phyloP scores from a whole-genome alignment of 2,797 vertebrate genomes.

The Chromobotia macracanthus region DNA sequence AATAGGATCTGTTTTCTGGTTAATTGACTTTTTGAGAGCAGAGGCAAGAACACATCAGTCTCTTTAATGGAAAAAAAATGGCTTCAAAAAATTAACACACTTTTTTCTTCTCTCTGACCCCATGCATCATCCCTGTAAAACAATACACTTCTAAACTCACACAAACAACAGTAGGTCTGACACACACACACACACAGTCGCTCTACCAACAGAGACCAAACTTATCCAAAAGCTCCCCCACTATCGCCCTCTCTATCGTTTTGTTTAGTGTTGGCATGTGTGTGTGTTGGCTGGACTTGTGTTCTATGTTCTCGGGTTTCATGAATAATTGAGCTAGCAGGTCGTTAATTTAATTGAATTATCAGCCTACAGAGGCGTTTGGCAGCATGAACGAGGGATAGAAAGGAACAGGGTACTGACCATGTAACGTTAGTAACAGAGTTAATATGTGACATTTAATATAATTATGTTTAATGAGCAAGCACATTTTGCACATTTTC shows the following conservation, averaged over 20 bases:
- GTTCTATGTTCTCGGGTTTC: conserved; percentile 37
- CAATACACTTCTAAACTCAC: background rate
- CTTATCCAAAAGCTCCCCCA: conserved; percentile 14
- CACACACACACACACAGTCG: background rate
- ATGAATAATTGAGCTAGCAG: conserved; percentile 52
- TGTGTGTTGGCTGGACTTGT: conserved; percentile 33
- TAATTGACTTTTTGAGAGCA: conserved; percentile 44
- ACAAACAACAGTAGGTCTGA: background rate
- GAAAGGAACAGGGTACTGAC: conserved; percentile 40
- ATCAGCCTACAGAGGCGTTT: conserved; percentile 35
- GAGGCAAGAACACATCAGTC: conserved; percentile 50
- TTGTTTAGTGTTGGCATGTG: background rate
- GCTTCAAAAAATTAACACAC: conserved; percentile 39
- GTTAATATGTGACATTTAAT: conserved; percentile 4
- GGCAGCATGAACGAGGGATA: conserved; percentile 15
- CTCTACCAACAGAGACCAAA: conserved; percentile 28
- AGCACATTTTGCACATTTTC: background rate
- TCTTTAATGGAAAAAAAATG: conserved; percentile 48
- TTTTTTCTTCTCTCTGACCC: background rate
- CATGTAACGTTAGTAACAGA: background rate
- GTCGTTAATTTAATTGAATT: conserved; percentile 53
- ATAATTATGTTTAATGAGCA: background rate
- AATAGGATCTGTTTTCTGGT: conserved; percentile 24
- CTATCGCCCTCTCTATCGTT: background rate
- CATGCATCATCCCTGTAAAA: conserved; percentile 21